A percentile compares a stretch with the other conserved stretches of the same genome.
phyloP scores from a whole-genome alignment of 2,797 vertebrate genomes.

The Choloepus didactylus region DNA sequence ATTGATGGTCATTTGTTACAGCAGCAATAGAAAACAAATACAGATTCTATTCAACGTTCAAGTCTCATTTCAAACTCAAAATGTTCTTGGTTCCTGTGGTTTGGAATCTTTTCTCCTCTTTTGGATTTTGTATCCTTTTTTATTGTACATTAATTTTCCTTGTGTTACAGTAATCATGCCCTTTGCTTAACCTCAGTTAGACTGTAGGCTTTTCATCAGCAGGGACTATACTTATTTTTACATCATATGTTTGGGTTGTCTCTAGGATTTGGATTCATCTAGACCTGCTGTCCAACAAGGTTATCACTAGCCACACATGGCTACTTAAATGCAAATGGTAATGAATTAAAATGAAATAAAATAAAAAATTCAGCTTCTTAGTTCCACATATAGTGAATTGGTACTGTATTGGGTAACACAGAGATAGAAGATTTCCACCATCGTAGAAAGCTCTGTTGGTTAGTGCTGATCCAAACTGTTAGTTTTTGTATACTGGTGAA shows the following conservation, averaged over 20 bases:
- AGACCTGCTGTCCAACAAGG: neutral
- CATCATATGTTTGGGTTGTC: neutral
- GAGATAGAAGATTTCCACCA: neutral
- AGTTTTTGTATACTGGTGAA: neutral
- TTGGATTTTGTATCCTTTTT: neutral
- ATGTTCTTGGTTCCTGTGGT: neutral
- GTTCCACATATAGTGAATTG: neutral
- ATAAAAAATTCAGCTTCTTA: neutral
- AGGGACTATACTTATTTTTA: neutral
- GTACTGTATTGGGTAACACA: neutral
- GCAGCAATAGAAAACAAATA: slow-evolving; percentile 11
- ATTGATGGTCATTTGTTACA: neutral
- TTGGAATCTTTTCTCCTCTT: neutral
- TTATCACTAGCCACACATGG: neutral
- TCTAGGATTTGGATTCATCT: neutral
- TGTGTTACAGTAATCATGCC: neutral
- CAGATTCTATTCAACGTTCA: neutral
- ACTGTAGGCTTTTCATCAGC: neutral
- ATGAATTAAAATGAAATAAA: slow-evolving; percentile 46
- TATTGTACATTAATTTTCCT: slow-evolving; percentile 1
- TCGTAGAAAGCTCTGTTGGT: neutral
- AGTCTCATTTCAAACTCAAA: slow-evolving; percentile 22
- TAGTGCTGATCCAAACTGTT: neutral
- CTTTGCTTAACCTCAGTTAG: neutral
- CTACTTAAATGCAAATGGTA: slow-evolving; percentile 40